phyloP scores from a whole-genome alignment of 2,797 vertebrate species.

The Poecilia picta region DNA sequence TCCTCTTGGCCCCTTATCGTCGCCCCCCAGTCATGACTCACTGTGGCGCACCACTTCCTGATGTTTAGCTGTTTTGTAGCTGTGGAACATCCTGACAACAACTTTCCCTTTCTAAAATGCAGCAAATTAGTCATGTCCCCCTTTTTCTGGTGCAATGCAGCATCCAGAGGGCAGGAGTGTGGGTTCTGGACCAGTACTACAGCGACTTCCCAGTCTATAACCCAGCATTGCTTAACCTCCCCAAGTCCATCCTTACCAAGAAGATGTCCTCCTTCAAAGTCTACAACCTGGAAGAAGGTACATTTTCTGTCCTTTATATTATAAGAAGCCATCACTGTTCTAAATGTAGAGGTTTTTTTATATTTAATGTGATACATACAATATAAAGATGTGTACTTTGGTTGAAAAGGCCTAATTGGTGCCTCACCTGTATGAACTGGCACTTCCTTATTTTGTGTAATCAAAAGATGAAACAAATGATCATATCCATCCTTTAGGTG shows the following conservation, averaged over 20 bases:
- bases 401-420: neutral
- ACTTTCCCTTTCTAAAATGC: accelerated
- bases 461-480: neutral
- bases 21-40: neutral
- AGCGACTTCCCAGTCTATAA: slow-evolving; percentile 94
- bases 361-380: neutral
- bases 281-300: slow-evolving; percentile 94
- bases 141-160: slow-evolving; percentile 65
- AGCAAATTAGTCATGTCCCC: neutral
- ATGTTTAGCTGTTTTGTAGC: neutral
- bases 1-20: neutral
- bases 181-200: slow-evolving; percentile 95
- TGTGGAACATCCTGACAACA: accelerated
- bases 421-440: neutral
- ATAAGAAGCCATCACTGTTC: neutral
- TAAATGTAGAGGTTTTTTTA: neutral
- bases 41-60: slow-evolving; percentile 28
- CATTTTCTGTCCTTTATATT: accelerated
- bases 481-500: accelerated
- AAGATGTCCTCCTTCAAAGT: slow-evolving; percentile 96
- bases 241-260: slow-evolving; percentile 94
- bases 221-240: slow-evolving; percentile 92
- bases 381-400: neutral
- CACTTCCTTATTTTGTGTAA: neutral
- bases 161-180: slow-evolving; percentile 91